Percentiles rank a stretch among this genome's conserved stretches.
phyloP scores from a whole-genome alignment of 2,888 invertebrate genomes.

The Mimachlamys varia region DNA sequence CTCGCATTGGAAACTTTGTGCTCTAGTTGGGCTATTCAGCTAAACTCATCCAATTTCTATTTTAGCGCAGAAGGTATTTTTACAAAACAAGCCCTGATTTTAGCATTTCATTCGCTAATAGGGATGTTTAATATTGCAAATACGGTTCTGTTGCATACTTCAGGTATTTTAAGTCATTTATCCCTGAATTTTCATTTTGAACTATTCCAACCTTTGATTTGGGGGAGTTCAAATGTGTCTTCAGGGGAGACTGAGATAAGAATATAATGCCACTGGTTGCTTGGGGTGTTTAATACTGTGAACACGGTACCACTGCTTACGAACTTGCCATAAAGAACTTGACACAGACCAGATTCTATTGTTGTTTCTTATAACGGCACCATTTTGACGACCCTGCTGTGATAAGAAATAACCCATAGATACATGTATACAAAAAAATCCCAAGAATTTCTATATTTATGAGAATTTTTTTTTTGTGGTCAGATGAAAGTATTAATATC shows the following conservation, averaged over 20 bases:
- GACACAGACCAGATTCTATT: not conserved
- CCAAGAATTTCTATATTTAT: not conserved
- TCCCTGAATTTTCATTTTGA: no score
- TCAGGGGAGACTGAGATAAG: no score
- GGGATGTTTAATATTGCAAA: not conserved
- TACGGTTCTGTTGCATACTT: conserved; percentile 46
- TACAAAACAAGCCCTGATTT: no score
- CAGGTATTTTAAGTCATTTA: not conserved
- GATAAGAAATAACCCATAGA: not conserved
- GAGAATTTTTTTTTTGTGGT: not conserved
- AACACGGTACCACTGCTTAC: not conserved
- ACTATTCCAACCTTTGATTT: no score
- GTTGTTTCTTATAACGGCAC: not conserved
- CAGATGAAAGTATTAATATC: not conserved
- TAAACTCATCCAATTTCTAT: no score
- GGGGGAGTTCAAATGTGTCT: no score
- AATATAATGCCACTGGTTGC: conserved; percentile 59
- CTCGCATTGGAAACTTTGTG: no score
- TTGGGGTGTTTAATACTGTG: not conserved
- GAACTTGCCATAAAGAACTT: not conserved
- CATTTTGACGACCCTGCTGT: not conserved
- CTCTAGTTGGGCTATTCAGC: no score
- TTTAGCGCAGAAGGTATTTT: no score
- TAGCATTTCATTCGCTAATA: no score
- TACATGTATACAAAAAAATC: not conserved